phyloP scores from a whole-genome alignment of 92 coral and sea anemone genomes.

The Virgularia gustaviana region DNA sequence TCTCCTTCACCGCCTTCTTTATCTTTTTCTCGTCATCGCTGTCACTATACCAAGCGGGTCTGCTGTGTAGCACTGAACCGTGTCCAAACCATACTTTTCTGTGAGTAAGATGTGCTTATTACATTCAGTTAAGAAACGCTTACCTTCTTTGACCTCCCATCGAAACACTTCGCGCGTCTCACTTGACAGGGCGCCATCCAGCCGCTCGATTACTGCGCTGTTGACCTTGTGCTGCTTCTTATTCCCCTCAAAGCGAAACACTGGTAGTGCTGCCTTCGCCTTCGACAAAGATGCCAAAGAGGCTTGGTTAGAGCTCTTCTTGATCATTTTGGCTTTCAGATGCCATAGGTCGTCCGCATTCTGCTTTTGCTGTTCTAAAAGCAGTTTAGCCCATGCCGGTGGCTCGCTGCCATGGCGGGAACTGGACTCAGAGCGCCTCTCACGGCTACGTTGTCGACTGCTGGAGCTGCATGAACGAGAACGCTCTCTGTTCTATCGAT shows the following conservation, averaged over 20 bases:
- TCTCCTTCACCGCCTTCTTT: conserved; percentile 21
- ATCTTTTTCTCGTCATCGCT: conserved; percentile 27
- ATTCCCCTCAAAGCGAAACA: conserved; percentile 48
- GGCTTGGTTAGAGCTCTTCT: no score
- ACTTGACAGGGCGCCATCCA: conserved; percentile 33
- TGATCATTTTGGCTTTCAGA: conserved; percentile 6
- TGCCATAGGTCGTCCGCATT: conserved; percentile 25
- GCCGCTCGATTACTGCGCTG: conserved; percentile 34
- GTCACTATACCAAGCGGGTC: conserved; percentile 38
- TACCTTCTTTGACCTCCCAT: conserved; percentile 29
- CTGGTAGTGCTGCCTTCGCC: no score
- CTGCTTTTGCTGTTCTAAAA: conserved; percentile 16
- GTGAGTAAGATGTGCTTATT: conserved; percentile 35
- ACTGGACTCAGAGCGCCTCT: no score
- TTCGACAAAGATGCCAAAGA: not conserved
- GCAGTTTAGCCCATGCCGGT: conserved; percentile 29
- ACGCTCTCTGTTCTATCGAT: no score
- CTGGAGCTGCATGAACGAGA: no score
- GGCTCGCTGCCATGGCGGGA: no score
- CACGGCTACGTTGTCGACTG: no score
- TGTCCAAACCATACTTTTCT: conserved; percentile 30
- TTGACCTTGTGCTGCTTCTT: conserved; percentile 53
- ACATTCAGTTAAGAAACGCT: conserved; percentile 3
- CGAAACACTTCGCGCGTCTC: not conserved
- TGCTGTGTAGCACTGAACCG: conserved; percentile 31